Evolutionary conservation across 1,140 invertebrate genomes (phyloP), one percentile per base, ranked within the genome.

Genomic region (Tetragnatha versicolor): DNA sequence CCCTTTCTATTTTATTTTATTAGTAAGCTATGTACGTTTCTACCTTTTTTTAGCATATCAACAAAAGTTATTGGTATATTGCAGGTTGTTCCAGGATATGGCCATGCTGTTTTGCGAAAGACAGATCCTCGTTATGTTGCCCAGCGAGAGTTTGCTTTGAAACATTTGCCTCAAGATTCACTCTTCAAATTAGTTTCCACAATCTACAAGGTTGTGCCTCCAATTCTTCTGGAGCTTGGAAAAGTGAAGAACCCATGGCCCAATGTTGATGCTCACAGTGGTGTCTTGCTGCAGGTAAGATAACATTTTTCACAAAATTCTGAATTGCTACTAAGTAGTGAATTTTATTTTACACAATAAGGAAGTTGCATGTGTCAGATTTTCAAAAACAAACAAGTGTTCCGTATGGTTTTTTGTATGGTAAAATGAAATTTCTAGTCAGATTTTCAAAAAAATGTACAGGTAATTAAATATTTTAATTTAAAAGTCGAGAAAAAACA

Each of bases 221-320:
- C 88, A 77, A 88, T 90, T 81, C 85, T 90, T 4, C 81, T 88
- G 29, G 88, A 89, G 79, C 87, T 88, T 53, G 90, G 89, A 61
- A 90, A 90, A 82, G 89, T 88, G 5, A 89, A 89, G 82, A 90
- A 90, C 82, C 90, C 89, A 22, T 90, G 89, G 89, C 89, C 89
- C 17, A 90, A 90, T 84, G 89, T 90, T 47, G 89, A 90, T 83
- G 89, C 89, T 35, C 89, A 90, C 83, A 89, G 88, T 82, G 89
- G 89, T 66, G 89, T 90, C 7, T 82, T 90, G 25, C 83, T 90
- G 9, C 88, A 89, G 84, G 88, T 88, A 85, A 76, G 7, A 39
- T 51, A 35, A n/a, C n/a, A n/a, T n/a, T n/a, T n/a, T n/a, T n/a
- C n/a, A n/a, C n/a, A n/a, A n/a, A n/a, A n/a, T n/a, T n/a, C n/a